Evolutionary conservation across 2,888 invertebrate species (phyloP).

Genomic region (Allacma fusca): DNA sequence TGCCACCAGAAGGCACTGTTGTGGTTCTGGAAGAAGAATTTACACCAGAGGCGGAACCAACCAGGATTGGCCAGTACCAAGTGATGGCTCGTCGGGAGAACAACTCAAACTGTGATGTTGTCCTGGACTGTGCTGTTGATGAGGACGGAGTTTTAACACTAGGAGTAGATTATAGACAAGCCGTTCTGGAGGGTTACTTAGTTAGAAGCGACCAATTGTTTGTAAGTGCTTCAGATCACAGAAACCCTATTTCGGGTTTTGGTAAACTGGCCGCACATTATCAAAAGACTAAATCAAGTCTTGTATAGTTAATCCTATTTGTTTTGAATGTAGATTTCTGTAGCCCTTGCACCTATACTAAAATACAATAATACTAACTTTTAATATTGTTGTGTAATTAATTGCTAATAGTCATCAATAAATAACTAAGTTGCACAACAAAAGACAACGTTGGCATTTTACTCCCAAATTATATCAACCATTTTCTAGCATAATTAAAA

Average conservation of each 20-base stretch:
- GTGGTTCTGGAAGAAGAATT: not conserved
- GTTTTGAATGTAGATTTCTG: no score
- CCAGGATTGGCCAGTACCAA: not conserved
- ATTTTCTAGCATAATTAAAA: no score
- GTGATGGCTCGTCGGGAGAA: not conserved
- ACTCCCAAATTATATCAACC: no score
- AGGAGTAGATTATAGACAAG: not conserved
- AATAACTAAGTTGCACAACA: no score
- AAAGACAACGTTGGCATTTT: no score
- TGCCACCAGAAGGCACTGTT: not conserved
- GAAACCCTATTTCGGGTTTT: not conserved
- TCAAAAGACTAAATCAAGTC: not conserved
- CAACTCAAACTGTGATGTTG: not conserved
- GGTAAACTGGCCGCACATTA: not conserved
- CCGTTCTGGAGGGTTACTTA: not conserved
- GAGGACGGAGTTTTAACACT: not conserved
- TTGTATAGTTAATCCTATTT: no score
- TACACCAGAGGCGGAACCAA: not conserved
- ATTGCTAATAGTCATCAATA: no score
- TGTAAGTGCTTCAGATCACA: not conserved
- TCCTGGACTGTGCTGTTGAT: not conserved
- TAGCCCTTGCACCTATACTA: no score
- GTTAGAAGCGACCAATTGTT: not conserved
- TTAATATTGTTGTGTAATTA: no score
- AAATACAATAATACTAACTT: no score